Evolutionary conservation across 2,113 vertebrate species (phyloP).

Genomic region (Hydrochoerus hydrochaeris): DNA sequence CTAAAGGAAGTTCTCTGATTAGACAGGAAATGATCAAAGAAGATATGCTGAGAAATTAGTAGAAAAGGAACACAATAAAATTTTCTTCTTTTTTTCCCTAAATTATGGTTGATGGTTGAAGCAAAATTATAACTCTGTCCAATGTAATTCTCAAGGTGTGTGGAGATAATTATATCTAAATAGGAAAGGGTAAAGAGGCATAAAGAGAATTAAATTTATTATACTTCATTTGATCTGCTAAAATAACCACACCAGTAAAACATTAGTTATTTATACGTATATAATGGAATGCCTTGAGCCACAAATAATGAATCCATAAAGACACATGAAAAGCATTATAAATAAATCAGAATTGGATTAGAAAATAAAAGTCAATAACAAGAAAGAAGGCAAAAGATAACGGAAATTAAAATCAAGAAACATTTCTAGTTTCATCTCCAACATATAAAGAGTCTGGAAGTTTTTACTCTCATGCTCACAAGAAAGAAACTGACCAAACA

Average conservation of each 20-base stretch:
- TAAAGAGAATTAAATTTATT: not conserved
- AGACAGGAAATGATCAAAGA: not conserved
- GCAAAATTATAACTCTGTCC: not conserved
- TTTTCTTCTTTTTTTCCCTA: not conserved
- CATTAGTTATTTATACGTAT: not conserved
- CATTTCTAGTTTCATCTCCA: not conserved
- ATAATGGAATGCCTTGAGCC: not conserved
- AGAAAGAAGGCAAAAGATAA: not conserved
- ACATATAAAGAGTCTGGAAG: not conserved
- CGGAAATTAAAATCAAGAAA: not conserved
- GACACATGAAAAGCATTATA: not conserved
- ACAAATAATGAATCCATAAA: not conserved
- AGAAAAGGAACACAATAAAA: not conserved
- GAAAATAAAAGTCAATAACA: not conserved
- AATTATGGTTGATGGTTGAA: not conserved
- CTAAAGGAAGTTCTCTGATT: not conserved
- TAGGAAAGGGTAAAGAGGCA: not conserved
- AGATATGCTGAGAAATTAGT: not conserved
- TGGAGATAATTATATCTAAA: not conserved
- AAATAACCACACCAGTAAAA: not conserved
- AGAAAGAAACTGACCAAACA: not conserved
- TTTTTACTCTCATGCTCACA: not conserved
- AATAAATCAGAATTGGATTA: not conserved
- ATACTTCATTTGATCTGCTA: not conserved
- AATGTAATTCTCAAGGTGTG: not conserved